Conservation (phyloP, 2,797 vertebrate genomes). For the Acestrorhynchus altus region DNA sequence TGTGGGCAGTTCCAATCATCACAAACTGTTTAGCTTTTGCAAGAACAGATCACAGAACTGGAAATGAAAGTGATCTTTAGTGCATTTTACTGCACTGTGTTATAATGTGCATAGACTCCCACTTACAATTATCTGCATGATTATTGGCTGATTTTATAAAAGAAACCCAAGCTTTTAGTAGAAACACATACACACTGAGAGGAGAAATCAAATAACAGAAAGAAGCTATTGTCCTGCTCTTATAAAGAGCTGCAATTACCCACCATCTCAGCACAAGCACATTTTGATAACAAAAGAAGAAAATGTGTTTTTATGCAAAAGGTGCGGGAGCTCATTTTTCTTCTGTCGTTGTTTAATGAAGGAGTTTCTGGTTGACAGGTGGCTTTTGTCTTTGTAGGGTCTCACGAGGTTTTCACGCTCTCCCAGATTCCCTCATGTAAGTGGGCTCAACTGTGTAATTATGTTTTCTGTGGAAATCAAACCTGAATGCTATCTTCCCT, state of each 20-base stretch:
- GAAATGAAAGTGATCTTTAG: too few species aligned
- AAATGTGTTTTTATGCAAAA: not conserved
- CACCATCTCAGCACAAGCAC: constrained; percentile 15
- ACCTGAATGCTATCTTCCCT: too few species aligned
- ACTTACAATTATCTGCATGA: not conserved
- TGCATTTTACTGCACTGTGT: not conserved
- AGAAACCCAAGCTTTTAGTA: not conserved
- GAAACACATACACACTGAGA: not conserved
- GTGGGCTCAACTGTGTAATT: constrained; percentile 48
- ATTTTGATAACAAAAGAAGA: constrained; percentile 32
- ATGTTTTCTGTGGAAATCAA: not conserved
- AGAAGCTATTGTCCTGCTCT: not conserved
- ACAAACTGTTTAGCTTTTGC: too few species aligned
- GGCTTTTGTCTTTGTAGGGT: constrained; percentile 76
- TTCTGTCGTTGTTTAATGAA: not conserved
- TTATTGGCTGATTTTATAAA: not conserved
- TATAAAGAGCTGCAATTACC: not conserved
- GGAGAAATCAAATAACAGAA: not conserved
- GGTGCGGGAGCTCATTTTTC: too few species aligned
- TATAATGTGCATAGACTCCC: not conserved
- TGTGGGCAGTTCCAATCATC: too few species aligned
- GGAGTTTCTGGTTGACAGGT: not conserved
- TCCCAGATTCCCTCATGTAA: constrained; percentile 85
- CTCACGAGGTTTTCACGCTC: constrained; percentile 83
- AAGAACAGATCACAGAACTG: too few species aligned